These are phyloP conservation scores for Nothobranchius furzeri DNA, from an alignment of 2,113 vertebrate species.

Conservation along the genomic window DNA sequence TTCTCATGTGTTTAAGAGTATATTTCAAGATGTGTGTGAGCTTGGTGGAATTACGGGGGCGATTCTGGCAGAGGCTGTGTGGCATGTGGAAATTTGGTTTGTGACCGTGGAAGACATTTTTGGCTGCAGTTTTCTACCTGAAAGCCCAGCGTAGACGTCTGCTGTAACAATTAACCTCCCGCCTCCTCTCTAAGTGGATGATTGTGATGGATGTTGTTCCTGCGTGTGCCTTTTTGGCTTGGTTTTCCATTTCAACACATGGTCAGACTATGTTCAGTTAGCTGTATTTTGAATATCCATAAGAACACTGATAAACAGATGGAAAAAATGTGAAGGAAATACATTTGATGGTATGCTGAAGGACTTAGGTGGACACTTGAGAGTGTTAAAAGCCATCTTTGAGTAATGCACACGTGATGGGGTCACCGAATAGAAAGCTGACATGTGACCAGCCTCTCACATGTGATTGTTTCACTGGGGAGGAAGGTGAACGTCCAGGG, in stretches of 20 bases:
- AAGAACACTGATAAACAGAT: slow-evolving; percentile 9
- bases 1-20: slow-evolving; percentile 59
- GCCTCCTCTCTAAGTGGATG: slow-evolving; percentile 31
- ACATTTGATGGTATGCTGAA: slow-evolving; percentile 2
- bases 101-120: slow-evolving; percentile 14
- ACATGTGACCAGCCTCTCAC: slow-evolving; percentile 53
- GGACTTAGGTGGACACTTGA: background rate
- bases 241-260: slow-evolving; percentile 1
- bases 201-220: slow-evolving; percentile 42
- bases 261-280: slow-evolving; percentile 13
- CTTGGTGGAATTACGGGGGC: slow-evolving; percentile 22
- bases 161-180: slow-evolving; percentile 44
- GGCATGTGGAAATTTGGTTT: slow-evolving; percentile 38
- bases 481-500: slow-evolving; percentile 62
- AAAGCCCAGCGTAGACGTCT: slow-evolving; percentile 39
- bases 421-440: slow-evolving; percentile 34
- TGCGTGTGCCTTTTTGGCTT: slow-evolving; percentile 22
- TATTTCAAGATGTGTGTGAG: slow-evolving; percentile 65
- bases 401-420: slow-evolving; percentile 11
- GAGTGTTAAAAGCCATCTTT: background rate
- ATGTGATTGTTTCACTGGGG: slow-evolving; percentile 47
- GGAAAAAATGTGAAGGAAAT: slow-evolving; percentile 4
- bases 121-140: slow-evolving; percentile 44
- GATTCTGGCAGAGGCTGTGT: slow-evolving; percentile 39
- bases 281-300: background rate